phyloP scores from a whole-genome alignment of 2,888 invertebrate species.

The Mesoligia furuncula region DNA sequence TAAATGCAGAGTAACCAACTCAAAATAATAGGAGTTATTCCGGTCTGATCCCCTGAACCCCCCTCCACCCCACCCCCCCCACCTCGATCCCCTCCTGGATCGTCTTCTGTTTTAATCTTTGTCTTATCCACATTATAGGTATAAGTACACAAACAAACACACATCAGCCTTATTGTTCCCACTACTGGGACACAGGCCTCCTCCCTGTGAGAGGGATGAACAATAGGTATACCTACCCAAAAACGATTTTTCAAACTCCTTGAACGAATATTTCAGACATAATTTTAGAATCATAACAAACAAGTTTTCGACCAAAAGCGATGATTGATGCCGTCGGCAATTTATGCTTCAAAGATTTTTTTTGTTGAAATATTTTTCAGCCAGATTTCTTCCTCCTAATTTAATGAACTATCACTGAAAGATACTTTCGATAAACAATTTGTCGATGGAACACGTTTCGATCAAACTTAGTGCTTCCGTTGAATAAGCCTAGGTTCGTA shows the following conservation, averaged over 20 bases:
- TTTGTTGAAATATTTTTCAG: slow-evolving; percentile 4
- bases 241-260: not conserved
- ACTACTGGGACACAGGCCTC: no score
- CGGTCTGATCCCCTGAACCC: no score
- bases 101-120: no score
- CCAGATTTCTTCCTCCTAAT: slow-evolving; percentile 11
- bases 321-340: slow-evolving; percentile 30
- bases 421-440: slow-evolving; percentile 37
- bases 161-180: no score
- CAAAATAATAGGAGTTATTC: no score
- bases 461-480: slow-evolving; percentile 22
- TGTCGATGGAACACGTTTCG: not conserved
- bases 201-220: no score
- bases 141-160: no score
- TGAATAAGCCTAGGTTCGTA: not conserved
- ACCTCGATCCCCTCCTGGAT: no score
- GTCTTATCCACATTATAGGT: no score
- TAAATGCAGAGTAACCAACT: no score
- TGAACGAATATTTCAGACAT: not conserved
- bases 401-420: slow-evolving; percentile 31
- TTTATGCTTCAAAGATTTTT: slow-evolving; percentile 10
- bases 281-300: slow-evolving; percentile 18
- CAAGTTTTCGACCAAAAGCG: slow-evolving; percentile 3
- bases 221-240: not conserved
- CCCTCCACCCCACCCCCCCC: no score